These are phyloP conservation scores for Bombus pyrosoma DNA, from an alignment of 1,140 invertebrate species.

Conservation along the genomic window DNA sequence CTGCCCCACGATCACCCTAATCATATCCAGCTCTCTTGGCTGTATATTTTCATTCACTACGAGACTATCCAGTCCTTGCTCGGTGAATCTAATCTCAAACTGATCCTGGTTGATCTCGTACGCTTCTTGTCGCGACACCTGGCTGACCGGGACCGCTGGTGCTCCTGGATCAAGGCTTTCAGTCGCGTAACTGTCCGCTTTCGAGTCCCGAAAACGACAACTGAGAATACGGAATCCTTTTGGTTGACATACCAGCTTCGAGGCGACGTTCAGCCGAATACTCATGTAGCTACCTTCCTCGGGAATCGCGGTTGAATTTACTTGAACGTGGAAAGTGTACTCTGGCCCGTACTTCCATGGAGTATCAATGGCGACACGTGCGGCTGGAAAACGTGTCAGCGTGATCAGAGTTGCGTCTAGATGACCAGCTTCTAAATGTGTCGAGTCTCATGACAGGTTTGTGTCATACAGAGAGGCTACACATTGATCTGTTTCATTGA, in stretches of 20 bases:
- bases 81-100: conserved; percentile 68
- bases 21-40: conserved; percentile 61
- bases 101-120: conserved; percentile 54
- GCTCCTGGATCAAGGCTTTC: conserved; percentile 24
- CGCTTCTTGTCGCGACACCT: conserved; percentile 31
- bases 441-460: too few species aligned
- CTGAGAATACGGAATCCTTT: conserved; percentile 49
- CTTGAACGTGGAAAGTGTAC: conserved; percentile 52
- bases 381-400: conserved; percentile 23
- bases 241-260: conserved; percentile 66
- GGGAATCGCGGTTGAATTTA: conserved; percentile 53
- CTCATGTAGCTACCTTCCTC: conserved; percentile 43
- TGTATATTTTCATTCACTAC: conserved; percentile 58
- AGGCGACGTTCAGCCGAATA: conserved; percentile 34
- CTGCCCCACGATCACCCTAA: conserved; percentile 53
- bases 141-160: not conserved
- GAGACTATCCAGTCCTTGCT: conserved; percentile 39
- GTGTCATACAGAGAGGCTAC: too few species aligned
- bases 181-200: conserved; percentile 52
- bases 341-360: conserved; percentile 52
- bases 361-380: conserved; percentile 27
- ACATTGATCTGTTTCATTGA: too few species aligned
- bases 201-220: conserved; percentile 62
- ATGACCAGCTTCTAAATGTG: too few species aligned
- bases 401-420: not conserved